Conservation (phyloP, 2,113 vertebrate species). For the Etia nguti region DNA sequence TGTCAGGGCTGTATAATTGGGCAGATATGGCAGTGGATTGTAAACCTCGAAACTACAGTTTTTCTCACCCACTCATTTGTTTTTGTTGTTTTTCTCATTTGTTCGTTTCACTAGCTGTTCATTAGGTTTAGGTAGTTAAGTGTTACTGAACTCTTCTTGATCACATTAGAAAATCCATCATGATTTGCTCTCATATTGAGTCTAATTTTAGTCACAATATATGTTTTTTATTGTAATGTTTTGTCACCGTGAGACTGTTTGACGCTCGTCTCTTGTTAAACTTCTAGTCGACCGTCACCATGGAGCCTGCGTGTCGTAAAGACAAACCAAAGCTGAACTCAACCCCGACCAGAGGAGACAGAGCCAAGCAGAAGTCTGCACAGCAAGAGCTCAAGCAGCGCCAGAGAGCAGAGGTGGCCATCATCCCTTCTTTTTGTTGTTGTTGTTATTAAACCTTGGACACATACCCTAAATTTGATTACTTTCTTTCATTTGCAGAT, state of each 20-base stretch:
- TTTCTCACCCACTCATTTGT: neutral
- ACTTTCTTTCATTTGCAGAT: slow-evolving; percentile 68
- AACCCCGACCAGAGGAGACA: slow-evolving; percentile 80
- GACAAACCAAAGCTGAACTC: slow-evolving; percentile 84
- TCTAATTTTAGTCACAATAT: neutral
- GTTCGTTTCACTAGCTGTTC: neutral
- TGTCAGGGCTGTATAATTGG: neutral
- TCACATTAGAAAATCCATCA: neutral
- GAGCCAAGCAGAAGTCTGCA: slow-evolving; percentile 84
- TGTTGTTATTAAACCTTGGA: neutral
- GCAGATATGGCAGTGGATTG: neutral
- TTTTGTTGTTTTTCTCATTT: neutral
- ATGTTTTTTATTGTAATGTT: neutral
- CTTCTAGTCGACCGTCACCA: slow-evolving; percentile 21
- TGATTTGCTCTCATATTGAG: neutral
- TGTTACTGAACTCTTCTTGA: neutral
- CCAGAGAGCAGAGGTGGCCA: slow-evolving; percentile 85
- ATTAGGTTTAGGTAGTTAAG: neutral
- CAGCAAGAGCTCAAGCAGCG: slow-evolving; percentile 92
- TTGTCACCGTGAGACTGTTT: rapidly evolving
- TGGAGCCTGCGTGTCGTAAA: slow-evolving; percentile 83
- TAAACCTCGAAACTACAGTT: neutral
- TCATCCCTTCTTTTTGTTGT: neutral
- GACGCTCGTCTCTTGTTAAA: neutral
- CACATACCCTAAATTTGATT: neutral